These are phyloP conservation scores for Aphidius ervi DNA, from an alignment of 1,140 invertebrate genomes.

Conservation along the genomic window DNA sequence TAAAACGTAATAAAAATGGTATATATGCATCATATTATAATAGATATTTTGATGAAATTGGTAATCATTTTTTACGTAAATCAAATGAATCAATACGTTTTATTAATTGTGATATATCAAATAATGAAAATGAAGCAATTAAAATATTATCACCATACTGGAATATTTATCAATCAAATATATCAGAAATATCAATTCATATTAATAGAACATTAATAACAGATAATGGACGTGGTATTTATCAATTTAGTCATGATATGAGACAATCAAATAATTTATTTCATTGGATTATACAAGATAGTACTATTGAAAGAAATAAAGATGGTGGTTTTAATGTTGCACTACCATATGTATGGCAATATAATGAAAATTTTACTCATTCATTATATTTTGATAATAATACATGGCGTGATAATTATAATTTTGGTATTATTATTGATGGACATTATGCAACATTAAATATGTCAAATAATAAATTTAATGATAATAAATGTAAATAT, in stretches of 20 bases:
- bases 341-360: conserved; percentile 91
- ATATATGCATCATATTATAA: conserved; percentile 87
- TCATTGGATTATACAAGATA: conserved; percentile 87
- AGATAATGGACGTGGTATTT: conserved; percentile 79
- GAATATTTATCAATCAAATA: conserved; percentile 75
- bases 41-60: conserved; percentile 75
- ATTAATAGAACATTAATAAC: conserved; percentile 80
- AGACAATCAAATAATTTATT: conserved; percentile 91
- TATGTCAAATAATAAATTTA: conserved; percentile 81
- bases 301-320: conserved; percentile 79
- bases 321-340: conserved; percentile 79
- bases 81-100: conserved; percentile 82
- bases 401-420: conserved; percentile 78
- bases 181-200: conserved; percentile 80
- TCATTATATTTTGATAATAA: conserved; percentile 82
- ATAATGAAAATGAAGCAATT: conserved; percentile 75
- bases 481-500: conserved; percentile 76
- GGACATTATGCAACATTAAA: conserved; percentile 88
- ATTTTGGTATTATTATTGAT: conserved; percentile 79
- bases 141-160: conserved; percentile 78
- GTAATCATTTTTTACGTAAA: conserved; percentile 80
- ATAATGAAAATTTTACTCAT: conserved; percentile 92
- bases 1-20: conserved; percentile 77
- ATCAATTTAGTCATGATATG: conserved; percentile 84
- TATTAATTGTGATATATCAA: conserved; percentile 73